Evolutionary conservation across 2,113 vertebrate species (phyloP).

Genomic region (Drymodes brunneopygia): DNA sequence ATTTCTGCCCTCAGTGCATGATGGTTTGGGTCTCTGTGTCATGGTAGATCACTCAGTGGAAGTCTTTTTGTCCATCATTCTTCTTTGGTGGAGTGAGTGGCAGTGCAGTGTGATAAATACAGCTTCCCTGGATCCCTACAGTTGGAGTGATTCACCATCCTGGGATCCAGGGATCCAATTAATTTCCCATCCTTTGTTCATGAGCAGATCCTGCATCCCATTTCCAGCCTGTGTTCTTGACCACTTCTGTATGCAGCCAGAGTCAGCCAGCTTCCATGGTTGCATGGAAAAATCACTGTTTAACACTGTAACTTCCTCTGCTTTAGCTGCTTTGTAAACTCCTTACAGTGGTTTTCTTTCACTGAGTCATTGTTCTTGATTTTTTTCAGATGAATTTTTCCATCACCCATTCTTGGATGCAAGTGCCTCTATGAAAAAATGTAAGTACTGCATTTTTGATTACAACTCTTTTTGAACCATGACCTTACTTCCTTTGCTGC

Average conservation of each 20-base stretch:
- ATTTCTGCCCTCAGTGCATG: background rate
- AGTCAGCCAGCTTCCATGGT: background rate
- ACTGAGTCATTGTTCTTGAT: background rate
- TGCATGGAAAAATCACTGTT: background rate
- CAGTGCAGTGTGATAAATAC: background rate
- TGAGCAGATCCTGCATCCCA: background rate
- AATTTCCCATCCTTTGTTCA: background rate
- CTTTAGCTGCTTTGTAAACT: background rate
- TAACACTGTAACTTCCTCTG: background rate
- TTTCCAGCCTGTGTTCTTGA: background rate
- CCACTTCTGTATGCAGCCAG: fast-evolving
- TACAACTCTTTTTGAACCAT: background rate
- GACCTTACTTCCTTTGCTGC: background rate
- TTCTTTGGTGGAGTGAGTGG: background rate
- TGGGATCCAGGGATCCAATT: background rate
- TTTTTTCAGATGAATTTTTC: conserved; percentile 88
- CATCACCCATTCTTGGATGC: conserved; percentile 89
- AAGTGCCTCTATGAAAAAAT: conserved; percentile 85
- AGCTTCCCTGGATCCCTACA: background rate
- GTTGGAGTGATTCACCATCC: background rate
- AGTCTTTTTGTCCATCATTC: background rate
- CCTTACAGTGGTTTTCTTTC: background rate
- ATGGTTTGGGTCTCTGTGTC: background rate
- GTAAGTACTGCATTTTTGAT: conserved; percentile 72
- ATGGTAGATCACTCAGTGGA: background rate